Conservation (phyloP, 2,888 invertebrate species). For the Cantharis lateralis region DNA sequence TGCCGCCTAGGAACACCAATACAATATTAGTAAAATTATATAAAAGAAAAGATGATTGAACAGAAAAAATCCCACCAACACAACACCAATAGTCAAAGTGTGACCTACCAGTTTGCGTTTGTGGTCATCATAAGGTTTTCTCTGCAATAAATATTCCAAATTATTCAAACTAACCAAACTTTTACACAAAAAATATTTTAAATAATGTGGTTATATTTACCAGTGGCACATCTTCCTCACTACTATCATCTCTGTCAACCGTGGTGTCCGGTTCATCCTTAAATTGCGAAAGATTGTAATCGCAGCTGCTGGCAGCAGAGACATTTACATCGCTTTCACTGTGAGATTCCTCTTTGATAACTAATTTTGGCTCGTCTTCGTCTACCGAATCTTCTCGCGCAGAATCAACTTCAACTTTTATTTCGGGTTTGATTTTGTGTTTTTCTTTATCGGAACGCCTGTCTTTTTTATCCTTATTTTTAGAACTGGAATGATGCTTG, state of each 20-base stretch:
- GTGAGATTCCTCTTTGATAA: conserved; percentile 55
- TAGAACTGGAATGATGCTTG: conserved; percentile 52
- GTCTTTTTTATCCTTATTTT: conserved; percentile 64
- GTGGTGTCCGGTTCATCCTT: conserved; percentile 56
- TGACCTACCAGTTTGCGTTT: conserved; percentile 43
- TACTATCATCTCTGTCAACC: conserved; percentile 49
- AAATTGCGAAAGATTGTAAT: conserved; percentile 73
- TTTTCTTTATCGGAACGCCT: conserved; percentile 42
- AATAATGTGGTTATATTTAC: conserved; percentile 56
- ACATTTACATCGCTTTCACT: conserved; percentile 48
- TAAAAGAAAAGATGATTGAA: neutral
- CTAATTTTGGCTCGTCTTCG: conserved; percentile 53
- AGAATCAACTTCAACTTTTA: conserved; percentile 38
- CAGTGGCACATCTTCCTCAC: conserved; percentile 78
- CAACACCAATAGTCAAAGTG: conserved; percentile 31
- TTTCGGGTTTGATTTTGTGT: conserved; percentile 27
- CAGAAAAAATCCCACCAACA: conserved; percentile 18
- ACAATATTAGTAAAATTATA: neutral
- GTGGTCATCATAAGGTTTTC: conserved; percentile 39
- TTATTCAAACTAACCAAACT: conserved; percentile 3
- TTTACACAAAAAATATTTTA: neutral
- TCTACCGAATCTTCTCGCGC: conserved; percentile 49
- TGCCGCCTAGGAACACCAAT: conserved; percentile 25
- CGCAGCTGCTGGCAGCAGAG: conserved; percentile 70
- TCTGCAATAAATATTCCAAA: conserved; percentile 35